A percentile compares a stretch with the other conserved stretches of the same genome.
phyloP scores from a whole-genome alignment of 2,888 invertebrate genomes.

The Oscheius sp. region DNA sequence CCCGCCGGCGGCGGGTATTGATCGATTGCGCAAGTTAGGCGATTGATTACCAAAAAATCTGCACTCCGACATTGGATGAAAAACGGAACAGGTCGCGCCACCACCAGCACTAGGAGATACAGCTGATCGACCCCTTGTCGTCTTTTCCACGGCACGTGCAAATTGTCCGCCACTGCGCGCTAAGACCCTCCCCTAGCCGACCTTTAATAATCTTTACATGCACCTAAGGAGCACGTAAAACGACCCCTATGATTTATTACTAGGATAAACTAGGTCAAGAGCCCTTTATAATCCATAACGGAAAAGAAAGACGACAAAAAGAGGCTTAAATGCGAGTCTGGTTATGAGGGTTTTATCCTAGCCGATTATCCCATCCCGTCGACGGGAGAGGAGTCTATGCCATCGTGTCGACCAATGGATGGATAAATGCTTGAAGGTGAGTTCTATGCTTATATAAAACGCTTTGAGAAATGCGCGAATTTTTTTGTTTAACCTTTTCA shows the following conservation, averaged over 20 bases:
- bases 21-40: no score
- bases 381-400: background rate
- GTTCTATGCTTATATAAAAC: background rate
- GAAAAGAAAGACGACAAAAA: background rate
- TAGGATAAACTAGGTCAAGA: background rate
- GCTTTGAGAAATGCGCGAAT: background rate
- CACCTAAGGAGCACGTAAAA: no score
- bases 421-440: slow-evolving; percentile 14
- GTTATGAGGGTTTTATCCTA: slow-evolving; percentile 1
- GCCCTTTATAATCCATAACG: background rate
- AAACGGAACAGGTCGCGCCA: no score
- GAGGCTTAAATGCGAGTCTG: background rate
- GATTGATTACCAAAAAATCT: no score
- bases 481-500: background rate
- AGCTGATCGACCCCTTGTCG: background rate
- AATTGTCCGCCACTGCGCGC: background rate
- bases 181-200: background rate
- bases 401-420: background rate
- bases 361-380: background rate
- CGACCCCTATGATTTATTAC: background rate
- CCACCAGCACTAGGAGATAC: no score
- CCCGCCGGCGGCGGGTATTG: no score
- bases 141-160: slow-evolving; percentile 6
- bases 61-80: no score
- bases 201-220: background rate